Conservation (phyloP, 1,140 invertebrate species). For the Drosophila jambulina region DNA sequence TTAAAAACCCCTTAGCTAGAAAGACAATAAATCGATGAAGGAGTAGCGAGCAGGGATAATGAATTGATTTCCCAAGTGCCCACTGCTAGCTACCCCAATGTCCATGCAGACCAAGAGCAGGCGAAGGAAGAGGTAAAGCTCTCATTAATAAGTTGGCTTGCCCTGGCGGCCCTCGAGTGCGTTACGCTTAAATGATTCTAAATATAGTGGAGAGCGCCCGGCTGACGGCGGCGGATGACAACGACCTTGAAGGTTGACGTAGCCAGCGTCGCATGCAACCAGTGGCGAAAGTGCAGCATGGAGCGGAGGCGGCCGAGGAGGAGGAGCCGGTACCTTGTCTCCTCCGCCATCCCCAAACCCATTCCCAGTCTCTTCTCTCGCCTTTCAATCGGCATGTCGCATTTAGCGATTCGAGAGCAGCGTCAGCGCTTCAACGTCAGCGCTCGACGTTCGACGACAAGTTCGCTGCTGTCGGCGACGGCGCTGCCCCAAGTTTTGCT, state of each 20-base stretch:
- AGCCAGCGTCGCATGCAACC: conserved; percentile 56
- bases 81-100: neutral
- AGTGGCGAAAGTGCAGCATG: conserved; percentile 71
- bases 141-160: conserved; percentile 40
- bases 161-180: conserved; percentile 41
- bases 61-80: conserved; percentile 21
- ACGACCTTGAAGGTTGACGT: conserved; percentile 61
- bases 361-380: conserved; percentile 10
- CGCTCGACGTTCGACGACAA: conserved; percentile 22
- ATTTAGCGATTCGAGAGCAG: conserved; percentile 52
- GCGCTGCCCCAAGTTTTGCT: conserved; percentile 35
- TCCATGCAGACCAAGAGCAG: neutral
- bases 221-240: conserved; percentile 18
- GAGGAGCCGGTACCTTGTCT: conserved; percentile 2
- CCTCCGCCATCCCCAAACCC: neutral
- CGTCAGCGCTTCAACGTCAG: conserved; percentile 61
- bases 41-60: neutral
- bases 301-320: conserved; percentile 2
- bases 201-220: conserved; percentile 61
- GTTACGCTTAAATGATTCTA: conserved; percentile 76
- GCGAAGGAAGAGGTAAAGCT: neutral
- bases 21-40: conserved; percentile 12
- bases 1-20: neutral
- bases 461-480: conserved; percentile 39
- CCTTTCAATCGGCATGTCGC: conserved; percentile 37